phyloP scores from a whole-genome alignment of 2,888 invertebrate genomes.

The Zeuzera pyrina region DNA sequence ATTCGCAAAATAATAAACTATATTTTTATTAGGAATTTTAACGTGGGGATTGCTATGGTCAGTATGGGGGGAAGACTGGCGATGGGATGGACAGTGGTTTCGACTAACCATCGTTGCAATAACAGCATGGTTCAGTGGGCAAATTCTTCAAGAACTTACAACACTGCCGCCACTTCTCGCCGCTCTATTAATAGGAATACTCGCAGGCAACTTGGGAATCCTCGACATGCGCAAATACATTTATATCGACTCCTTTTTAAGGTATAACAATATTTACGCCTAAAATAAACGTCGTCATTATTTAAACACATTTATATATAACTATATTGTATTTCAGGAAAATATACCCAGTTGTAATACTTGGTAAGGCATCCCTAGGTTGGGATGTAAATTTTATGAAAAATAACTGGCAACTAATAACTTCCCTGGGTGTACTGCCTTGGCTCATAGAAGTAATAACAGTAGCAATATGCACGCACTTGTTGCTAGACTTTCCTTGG shows the following conservation, averaged over 20 bases:
- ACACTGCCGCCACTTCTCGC: constrained; percentile 49
- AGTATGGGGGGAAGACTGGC: constrained; percentile 44
- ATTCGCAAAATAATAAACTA: background rate
- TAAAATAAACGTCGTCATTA: background rate
- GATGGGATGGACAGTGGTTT: constrained; percentile 48
- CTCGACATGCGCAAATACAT: constrained; percentile 50
- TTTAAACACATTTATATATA: background rate
- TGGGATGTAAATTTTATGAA: constrained; percentile 52
- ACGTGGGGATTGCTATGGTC: constrained; percentile 49
- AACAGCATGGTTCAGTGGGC: constrained; percentile 46
- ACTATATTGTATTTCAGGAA: constrained; percentile 30
- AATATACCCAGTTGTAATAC: constrained; percentile 55
- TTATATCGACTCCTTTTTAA: constrained; percentile 45
- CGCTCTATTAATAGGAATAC: constrained; percentile 47
- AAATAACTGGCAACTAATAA: constrained; percentile 41
- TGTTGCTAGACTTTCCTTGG: constrained; percentile 49
- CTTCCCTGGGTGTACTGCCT: constrained; percentile 45
- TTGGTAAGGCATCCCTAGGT: constrained; percentile 54
- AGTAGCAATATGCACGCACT: constrained; percentile 38
- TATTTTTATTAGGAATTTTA: constrained; percentile 42
- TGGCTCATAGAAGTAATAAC: constrained; percentile 49
- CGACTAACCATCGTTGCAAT: constrained; percentile 32
- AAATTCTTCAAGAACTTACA: constrained; percentile 34
- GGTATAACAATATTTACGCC: constrained; percentile 24
- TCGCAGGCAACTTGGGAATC: constrained; percentile 43